Base-by-base conservation (phyloP, 2,113 vertebrate genomes). In the Calcarius ornatus region DNA sequence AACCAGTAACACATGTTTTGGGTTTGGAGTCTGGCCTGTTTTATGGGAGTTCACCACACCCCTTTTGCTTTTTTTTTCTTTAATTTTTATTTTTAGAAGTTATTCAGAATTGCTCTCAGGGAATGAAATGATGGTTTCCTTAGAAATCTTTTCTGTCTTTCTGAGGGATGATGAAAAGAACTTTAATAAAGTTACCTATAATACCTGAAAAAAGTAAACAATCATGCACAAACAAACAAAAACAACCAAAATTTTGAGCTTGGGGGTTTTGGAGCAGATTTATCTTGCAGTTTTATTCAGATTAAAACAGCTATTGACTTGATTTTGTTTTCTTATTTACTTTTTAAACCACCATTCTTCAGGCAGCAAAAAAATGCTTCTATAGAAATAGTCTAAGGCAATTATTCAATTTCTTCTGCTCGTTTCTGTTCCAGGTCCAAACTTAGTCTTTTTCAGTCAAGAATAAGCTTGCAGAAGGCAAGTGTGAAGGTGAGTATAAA, bases 401-500 rank as follows among this genome's bases (percentile, higher is more conserved):
- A 1, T 90, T 8, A 87, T 50, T 17, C 21, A 31, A 5, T 60
- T 13, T 23, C 8, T 24, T 30, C 4, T 63, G 3, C 45, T 82
- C 4, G 3, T 95, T 88, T 96, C 86, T 96, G 31, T 98, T 97
- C 89, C 97, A 99, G 99, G 98, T 99, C 99, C 82, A 99, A 99
- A 98, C 98, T 99, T 98, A 99, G 99, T 97, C 98, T 99, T 97
- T 99, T 99, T 94, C 99, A 99, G 96, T 99, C 99, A 91, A 98
- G 99, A 98, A 99, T 99, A 98, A 99, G 99, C 98, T 99, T 99
- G 99, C 99, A 99, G 98, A 99, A 99, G 98, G 99, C 99, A 71
- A 99, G 99, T 72, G 99, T 99, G n/a, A 99, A 99, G 99, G 99
- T 99, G 96, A 98, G 98, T 96, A 3, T 24, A 3, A 56, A 82